These are phyloP conservation scores for Glaucidium brasilianum DNA, from an alignment of 2,113 vertebrate species.

Conservation along the genomic window DNA sequence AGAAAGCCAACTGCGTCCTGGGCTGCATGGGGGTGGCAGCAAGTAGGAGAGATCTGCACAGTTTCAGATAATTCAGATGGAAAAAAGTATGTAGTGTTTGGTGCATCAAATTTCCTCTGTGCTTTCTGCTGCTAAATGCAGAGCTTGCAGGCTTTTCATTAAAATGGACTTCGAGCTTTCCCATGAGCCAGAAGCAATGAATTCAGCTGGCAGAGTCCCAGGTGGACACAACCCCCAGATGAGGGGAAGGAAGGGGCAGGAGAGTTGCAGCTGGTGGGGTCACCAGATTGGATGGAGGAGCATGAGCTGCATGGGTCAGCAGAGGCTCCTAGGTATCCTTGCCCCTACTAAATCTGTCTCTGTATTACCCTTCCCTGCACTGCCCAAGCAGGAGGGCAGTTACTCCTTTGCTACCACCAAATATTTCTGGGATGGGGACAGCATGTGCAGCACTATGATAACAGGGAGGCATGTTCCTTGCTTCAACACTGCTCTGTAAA, in stretches of 20 bases:
- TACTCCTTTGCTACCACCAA: background rate
- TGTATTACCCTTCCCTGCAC: background rate
- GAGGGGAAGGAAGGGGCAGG: background rate
- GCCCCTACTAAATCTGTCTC: background rate
- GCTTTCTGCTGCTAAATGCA: background rate
- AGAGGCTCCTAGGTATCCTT: background rate
- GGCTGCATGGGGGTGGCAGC: background rate
- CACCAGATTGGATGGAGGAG: accelerated
- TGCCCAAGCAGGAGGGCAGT: background rate
- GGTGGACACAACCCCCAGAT: background rate
- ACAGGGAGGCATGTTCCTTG: background rate
- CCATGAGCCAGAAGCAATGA: background rate
- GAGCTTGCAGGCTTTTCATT: background rate
- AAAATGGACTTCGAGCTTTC: background rate
- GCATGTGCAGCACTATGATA: accelerated
- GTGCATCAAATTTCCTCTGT: background rate
- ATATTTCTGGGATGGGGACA: background rate
- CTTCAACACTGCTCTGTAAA: background rate
- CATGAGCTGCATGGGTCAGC: accelerated
- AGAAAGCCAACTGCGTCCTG: no score
- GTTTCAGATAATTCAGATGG: background rate
- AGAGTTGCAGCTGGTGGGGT: background rate
- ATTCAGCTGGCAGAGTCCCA: background rate
- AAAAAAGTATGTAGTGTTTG: background rate
- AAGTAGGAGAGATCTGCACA: background rate